phyloP scores from a whole-genome alignment of 2,113 vertebrate genomes.

The Saguinus midas region DNA sequence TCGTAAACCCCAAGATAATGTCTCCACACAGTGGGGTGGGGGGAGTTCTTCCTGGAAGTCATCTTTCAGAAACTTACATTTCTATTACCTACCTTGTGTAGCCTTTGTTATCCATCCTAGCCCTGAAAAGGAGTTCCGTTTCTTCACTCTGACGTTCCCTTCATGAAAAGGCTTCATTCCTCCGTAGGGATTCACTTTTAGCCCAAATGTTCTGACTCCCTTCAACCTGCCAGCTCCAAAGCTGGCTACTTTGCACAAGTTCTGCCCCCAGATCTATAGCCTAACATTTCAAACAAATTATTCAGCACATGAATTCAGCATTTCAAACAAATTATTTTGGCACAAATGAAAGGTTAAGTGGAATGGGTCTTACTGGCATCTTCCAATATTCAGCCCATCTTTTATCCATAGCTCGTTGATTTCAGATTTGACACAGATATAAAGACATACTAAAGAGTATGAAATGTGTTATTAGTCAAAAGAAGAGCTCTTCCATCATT shows the following conservation, averaged over 20 bases:
- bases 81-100: neutral
- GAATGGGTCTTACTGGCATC: neutral
- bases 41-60: neutral
- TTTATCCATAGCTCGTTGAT: neutral
- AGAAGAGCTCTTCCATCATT: neutral
- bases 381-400: neutral
- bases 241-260: neutral
- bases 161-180: neutral
- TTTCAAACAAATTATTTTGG: slow-evolving; percentile 21
- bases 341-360: neutral
- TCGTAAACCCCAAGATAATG: neutral
- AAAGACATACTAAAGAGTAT: neutral
- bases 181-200: neutral
- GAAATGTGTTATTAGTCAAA: neutral
- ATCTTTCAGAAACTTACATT: neutral
- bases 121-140: neutral
- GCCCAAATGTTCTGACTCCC: neutral
- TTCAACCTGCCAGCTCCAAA: neutral
- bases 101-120: neutral
- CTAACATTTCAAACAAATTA: neutral
- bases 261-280: neutral
- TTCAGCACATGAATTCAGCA: neutral
- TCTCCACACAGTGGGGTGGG: fast-evolving
- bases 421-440: neutral
- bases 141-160: neutral